These are phyloP conservation scores for Cerastis rubricosa DNA, from an alignment of 2,888 invertebrate genomes.

Conservation along the genomic window DNA sequence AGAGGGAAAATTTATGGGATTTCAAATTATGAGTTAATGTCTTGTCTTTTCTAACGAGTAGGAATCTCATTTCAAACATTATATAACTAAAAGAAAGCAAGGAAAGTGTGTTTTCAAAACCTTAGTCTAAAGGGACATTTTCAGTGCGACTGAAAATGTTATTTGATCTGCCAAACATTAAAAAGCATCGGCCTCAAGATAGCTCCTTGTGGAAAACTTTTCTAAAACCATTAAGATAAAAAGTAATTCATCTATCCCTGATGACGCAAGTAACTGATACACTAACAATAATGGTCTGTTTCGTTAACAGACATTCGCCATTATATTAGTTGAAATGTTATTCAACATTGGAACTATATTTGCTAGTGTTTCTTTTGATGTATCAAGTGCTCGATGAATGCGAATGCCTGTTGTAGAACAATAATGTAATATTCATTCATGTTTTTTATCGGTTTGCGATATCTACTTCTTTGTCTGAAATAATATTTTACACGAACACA, in stretches of 20 bases:
- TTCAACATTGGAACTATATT: conserved; percentile 35
- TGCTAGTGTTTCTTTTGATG: conserved; percentile 46
- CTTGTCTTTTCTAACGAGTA: background rate
- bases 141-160: conserved; percentile 2
- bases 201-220: conserved; percentile 40
- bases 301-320: conserved; percentile 28
- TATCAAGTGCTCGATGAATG: conserved; percentile 46
- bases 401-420: conserved; percentile 24
- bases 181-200: conserved; percentile 26
- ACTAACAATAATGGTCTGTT: conserved; percentile 43
- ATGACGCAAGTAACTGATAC: conserved; percentile 50
- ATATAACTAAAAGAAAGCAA: background rate
- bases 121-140: background rate
- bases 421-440: conserved; percentile 23
- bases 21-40: background rate
- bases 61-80: background rate
- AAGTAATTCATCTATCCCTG: conserved; percentile 37
- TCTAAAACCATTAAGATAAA: conserved; percentile 32
- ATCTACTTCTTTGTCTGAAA: conserved; percentile 19
- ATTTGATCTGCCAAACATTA: conserved; percentile 13
- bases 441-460: conserved; percentile 17
- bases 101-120: background rate
- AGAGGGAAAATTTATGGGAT: background rate
- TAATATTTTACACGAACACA: conserved; percentile 10
- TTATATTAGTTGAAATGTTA: conserved; percentile 35